These are phyloP conservation scores for Syngnathus rostellatus DNA, from an alignment of 2,797 vertebrate genomes.

Conservation along the genomic window DNA sequence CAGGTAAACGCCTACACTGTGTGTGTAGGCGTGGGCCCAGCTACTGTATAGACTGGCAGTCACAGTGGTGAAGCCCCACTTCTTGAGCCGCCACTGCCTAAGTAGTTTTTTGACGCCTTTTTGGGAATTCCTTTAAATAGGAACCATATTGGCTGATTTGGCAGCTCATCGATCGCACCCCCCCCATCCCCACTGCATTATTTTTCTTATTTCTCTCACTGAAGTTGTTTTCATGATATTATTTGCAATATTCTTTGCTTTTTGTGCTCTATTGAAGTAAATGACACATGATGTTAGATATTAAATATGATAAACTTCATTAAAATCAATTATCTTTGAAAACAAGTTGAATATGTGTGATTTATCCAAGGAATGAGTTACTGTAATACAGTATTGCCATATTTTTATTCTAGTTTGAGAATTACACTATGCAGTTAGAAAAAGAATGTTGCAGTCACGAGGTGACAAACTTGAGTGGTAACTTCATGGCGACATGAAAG, in stretches of 20 bases:
- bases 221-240: not conserved
- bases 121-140: constrained; percentile 83
- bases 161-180: constrained; percentile 45
- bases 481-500: too few species aligned
- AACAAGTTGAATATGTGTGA: not conserved
- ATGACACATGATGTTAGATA: not conserved
- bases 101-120: constrained; percentile 80
- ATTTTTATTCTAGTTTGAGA: not conserved
- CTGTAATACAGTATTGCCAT: not conserved
- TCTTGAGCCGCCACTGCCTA: constrained; percentile 70
- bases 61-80: constrained; percentile 41
- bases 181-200: constrained; percentile 1
- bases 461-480: not conserved
- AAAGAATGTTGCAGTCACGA: not conserved
- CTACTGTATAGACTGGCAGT: constrained; percentile 15
- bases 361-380: not conserved
- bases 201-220: not conserved
- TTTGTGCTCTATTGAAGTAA: not conserved
- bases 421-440: not conserved
- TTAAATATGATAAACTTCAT: not conserved
- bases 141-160: constrained; percentile 77
- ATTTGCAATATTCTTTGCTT: not conserved
- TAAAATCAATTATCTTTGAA: constrained; percentile 1
- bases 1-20: constrained; percentile 87
- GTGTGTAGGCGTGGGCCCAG: constrained; percentile 73